Evolutionary conservation across 2,113 vertebrate genomes (phyloP).

Genomic region (Spilogale gracilis): DNA sequence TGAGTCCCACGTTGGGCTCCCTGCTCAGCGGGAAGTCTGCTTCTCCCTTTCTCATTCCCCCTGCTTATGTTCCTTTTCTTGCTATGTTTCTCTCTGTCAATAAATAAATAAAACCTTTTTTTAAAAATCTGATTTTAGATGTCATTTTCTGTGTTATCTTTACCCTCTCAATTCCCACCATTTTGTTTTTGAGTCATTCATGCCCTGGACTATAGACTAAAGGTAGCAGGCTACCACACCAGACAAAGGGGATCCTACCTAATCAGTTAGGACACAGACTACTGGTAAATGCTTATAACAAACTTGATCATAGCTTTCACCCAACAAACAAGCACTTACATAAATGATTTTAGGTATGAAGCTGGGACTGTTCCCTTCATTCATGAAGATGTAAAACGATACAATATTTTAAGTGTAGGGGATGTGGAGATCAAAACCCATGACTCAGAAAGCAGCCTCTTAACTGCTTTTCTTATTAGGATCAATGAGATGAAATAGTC

Average conservation of each 20-base stretch:
- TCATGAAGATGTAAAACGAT: not conserved
- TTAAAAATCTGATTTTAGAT: not conserved
- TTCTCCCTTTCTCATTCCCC: too few relatives aligned
- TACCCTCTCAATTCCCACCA: not conserved
- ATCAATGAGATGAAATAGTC: not conserved
- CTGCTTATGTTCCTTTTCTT: too few relatives aligned
- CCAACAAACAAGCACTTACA: not conserved
- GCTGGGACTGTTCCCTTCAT: not conserved
- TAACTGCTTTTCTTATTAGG: not conserved
- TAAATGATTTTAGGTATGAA: not conserved
- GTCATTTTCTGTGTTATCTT: not conserved
- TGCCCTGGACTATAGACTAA: not conserved
- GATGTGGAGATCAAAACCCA: not conserved
- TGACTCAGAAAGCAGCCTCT: not conserved
- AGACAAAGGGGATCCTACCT: not conserved
- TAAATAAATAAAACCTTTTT: too few relatives aligned
- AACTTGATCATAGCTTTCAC: not conserved
- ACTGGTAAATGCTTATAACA: not conserved
- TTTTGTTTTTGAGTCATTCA: not conserved
- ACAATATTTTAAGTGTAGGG: not conserved
- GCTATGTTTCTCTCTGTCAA: too few relatives aligned
- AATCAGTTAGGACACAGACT: not conserved
- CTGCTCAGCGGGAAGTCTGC: too few relatives aligned
- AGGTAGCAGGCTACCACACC: not conserved
- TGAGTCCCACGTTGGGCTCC: too few relatives aligned